Percentiles rank a stretch among this genome's conserved stretches.
phyloP scores from a whole-genome alignment of 2,113 vertebrate species.

The Ophthalmotilapia sp. region DNA sequence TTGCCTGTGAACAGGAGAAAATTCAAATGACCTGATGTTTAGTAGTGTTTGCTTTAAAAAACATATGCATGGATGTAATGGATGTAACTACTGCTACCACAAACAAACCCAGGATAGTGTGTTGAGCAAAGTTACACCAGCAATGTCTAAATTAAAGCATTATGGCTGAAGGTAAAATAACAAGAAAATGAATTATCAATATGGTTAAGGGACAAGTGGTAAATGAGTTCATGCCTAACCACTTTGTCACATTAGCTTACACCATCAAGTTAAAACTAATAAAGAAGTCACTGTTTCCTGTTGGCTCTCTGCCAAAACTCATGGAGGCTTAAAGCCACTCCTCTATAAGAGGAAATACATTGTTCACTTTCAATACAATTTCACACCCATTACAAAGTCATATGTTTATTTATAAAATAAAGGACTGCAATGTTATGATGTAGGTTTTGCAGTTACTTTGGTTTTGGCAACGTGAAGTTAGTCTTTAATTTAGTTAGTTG shows the following conservation, averaged over 20 bases:
- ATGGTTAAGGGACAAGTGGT: too few species aligned
- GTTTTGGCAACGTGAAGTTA: rapidly evolving
- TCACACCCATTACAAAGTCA: background rate
- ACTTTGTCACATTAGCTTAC: background rate
- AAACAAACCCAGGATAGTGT: too few species aligned
- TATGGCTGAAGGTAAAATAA: too few species aligned
- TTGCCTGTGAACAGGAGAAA: too few species aligned
- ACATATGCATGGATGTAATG: background rate
- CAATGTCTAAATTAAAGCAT: too few species aligned
- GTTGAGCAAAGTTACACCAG: too few species aligned
- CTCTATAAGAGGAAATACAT: background rate
- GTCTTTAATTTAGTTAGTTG: background rate
- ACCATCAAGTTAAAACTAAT: rapidly evolving
- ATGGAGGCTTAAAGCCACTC: background rate
- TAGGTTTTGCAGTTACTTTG: rapidly evolving
- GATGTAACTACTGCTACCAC: background rate
- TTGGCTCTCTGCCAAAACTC: background rate
- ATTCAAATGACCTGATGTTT: background rate
- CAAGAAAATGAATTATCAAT: too few species aligned
- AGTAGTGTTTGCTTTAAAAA: too few species aligned
- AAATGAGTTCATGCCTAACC: background rate
- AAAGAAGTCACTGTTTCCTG: background rate
- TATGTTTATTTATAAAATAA: background rate
- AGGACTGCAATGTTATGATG: background rate
- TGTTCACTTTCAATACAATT: background rate